These are phyloP conservation scores for Chaenodraco wilsoni DNA, from an alignment of 2,797 vertebrate genomes.

Conservation along the genomic window DNA sequence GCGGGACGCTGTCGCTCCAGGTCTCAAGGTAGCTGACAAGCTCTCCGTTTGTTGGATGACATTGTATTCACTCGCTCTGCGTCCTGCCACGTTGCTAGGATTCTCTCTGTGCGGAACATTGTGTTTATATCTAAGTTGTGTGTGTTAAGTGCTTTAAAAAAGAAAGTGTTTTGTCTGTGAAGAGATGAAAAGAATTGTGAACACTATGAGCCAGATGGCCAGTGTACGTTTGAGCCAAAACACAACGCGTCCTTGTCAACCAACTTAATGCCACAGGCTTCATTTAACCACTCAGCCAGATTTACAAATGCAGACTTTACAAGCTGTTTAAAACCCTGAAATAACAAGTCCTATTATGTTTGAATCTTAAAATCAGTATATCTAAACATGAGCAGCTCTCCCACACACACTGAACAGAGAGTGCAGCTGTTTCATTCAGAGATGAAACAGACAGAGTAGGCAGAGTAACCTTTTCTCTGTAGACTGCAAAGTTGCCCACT, in stretches of 20 bases:
- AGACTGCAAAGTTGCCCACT: neutral
- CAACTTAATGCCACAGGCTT: conserved; percentile 41
- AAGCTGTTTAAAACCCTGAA: conserved; percentile 23
- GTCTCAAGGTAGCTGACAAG: conserved; percentile 41
- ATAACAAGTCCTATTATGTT: conserved; percentile 20
- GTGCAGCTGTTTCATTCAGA: conserved; percentile 30
- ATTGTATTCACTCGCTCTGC: conserved; percentile 63
- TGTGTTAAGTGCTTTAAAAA: conserved; percentile 67
- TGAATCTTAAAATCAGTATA: conserved; percentile 21
- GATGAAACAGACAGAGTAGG: conserved; percentile 9
- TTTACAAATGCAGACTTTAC: conserved; percentile 30
- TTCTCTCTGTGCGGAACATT: conserved; percentile 58
- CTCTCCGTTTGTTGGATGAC: conserved; percentile 50
- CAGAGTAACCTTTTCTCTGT: neutral
- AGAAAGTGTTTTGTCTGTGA: conserved; percentile 66
- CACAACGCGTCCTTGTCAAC: conserved; percentile 57
- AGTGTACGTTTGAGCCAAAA: conserved; percentile 64
- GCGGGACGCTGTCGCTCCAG: conserved; percentile 30
- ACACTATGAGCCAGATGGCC: conserved; percentile 73
- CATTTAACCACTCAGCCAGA: conserved; percentile 46
- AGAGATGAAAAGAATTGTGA: conserved; percentile 67
- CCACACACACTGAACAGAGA: conserved; percentile 6
- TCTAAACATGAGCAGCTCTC: conserved; percentile 31
- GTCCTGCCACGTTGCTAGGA: conserved; percentile 77
- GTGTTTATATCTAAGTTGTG: conserved; percentile 69